phyloP scores from a whole-genome alignment of 2,113 vertebrate species.

The Nibea albiflora region DNA sequence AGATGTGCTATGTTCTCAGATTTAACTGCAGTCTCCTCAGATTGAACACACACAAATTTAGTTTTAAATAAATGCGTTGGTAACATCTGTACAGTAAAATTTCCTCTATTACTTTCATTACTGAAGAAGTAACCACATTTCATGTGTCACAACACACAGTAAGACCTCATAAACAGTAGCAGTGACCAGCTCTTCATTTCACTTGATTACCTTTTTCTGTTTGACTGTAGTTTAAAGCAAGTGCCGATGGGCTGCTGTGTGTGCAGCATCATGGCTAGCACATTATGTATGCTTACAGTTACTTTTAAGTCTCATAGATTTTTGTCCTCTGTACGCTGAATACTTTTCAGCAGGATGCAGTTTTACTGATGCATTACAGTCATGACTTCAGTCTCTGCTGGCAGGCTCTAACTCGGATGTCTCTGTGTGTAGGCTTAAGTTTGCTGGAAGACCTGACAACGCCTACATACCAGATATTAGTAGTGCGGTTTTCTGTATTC shows the following conservation, averaged over 20 bases:
- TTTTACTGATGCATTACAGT: background rate
- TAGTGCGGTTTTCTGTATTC: background rate
- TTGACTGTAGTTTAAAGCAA: background rate
- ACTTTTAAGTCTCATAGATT: background rate
- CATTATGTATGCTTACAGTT: background rate
- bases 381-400: background rate
- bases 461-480: background rate
- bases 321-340: background rate
- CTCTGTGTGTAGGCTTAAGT: background rate
- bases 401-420: too few relatives aligned
- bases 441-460: background rate
- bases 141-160: constrained; percentile 1
- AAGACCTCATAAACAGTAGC: constrained; percentile 66
- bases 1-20: background rate
- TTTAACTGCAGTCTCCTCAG: background rate
- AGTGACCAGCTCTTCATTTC: constrained; percentile 68
- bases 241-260: background rate
- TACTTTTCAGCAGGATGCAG: background rate
- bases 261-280: background rate
- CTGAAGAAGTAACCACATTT: background rate
- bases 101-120: constrained; percentile 2
- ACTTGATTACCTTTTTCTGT: constrained; percentile 78
- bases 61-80: background rate
- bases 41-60: background rate
- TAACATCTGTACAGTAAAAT: background rate